These are phyloP conservation scores for Erethizon dorsatum DNA, from an alignment of 2,797 vertebrate genomes.

Conservation along the genomic window DNA sequence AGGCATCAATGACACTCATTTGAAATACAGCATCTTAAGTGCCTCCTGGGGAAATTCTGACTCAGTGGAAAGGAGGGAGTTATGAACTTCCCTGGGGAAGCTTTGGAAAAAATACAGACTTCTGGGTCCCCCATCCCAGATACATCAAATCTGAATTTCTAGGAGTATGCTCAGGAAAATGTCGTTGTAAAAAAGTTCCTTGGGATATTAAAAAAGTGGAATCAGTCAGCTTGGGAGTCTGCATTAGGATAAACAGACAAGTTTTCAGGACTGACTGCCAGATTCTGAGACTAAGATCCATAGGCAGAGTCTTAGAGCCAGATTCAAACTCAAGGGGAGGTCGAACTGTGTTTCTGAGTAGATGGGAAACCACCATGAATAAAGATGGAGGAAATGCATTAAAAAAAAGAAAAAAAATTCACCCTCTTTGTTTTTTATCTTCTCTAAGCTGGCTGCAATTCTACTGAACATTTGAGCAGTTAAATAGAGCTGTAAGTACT, in stretches of 20 bases:
- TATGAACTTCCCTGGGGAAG: background rate
- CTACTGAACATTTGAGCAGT: conserved; percentile 6
- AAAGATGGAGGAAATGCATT: background rate
- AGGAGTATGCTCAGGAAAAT: background rate
- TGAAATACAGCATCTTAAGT: conserved; percentile 17
- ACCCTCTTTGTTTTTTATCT: background rate
- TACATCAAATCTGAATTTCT: conserved; percentile 4
- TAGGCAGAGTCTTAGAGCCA: background rate
- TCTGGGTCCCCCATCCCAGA: background rate
- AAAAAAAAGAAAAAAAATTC: background rate
- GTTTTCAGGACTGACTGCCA: background rate
- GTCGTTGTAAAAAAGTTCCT: background rate
- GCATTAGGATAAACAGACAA: background rate
- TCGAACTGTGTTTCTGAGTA: background rate
- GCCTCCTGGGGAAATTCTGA: background rate
- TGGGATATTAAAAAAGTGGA: background rate
- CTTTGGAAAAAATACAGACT: background rate
- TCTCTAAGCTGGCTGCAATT: background rate
- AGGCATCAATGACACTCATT: conserved; percentile 2
- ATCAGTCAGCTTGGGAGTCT: background rate
- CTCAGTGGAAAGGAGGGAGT: background rate
- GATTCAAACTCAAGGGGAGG: background rate
- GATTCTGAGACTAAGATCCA: background rate
- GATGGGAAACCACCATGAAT: background rate
- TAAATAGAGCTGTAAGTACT: conserved; percentile 9